phyloP scores from a whole-genome alignment of 2,113 vertebrate species.

The Pandion haliaetus region DNA sequence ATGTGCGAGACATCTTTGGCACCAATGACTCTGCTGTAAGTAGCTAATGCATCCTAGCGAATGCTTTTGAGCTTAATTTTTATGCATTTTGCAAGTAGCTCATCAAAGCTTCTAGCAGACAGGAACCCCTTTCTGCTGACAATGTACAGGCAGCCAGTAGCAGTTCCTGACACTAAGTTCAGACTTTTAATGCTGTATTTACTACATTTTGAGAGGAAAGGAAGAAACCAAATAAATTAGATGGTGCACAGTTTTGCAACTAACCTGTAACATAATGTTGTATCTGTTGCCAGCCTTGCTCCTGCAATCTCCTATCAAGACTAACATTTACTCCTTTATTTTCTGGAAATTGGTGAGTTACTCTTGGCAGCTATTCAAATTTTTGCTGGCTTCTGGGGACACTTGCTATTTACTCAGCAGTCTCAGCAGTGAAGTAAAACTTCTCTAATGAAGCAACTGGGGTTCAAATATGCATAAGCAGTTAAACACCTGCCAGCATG shows the following conservation, averaged over 20 bases:
- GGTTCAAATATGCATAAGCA: neutral
- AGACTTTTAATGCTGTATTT: neutral
- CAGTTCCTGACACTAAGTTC: neutral
- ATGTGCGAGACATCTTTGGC: conserved; percentile 90
- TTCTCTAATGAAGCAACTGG: neutral
- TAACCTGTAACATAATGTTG: neutral
- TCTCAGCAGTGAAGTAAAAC: neutral
- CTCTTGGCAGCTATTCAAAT: neutral
- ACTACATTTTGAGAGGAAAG: neutral
- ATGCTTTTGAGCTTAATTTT: neutral
- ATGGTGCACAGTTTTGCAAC: neutral
- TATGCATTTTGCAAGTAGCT: neutral
- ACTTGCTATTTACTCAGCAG: conserved; percentile 6
- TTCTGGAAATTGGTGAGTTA: conserved; percentile 23
- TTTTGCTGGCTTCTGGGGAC: neutral
- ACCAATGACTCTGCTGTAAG: conserved; percentile 77
- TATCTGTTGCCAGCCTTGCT: neutral
- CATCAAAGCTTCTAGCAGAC: neutral
- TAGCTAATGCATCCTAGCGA: neutral
- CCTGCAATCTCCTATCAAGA: neutral
- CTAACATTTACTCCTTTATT: conserved; percentile 1
- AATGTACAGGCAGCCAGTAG: neutral
- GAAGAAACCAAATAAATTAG: neutral
- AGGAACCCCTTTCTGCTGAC: neutral
- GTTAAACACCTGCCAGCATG: neutral